These are phyloP conservation scores for Cephalophus harveyi DNA, from an alignment of 2,113 vertebrate species.

Conservation along the genomic window DNA sequence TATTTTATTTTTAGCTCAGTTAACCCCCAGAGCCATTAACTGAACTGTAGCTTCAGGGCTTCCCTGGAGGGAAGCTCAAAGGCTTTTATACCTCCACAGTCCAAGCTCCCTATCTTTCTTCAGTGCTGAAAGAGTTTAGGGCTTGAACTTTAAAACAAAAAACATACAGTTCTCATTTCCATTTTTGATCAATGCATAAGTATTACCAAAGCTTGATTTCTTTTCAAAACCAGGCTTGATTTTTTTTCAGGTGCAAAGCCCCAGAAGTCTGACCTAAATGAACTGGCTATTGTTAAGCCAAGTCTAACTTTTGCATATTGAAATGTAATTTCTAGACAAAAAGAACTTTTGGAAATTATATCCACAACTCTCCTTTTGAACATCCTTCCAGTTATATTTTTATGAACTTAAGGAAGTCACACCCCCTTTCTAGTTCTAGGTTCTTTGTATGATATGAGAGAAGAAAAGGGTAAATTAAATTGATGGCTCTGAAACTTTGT, in stretches of 20 bases:
- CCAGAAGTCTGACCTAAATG: neutral
- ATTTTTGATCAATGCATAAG: neutral
- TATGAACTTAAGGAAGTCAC: neutral
- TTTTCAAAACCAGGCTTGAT: neutral
- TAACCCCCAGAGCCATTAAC: constrained; percentile 49
- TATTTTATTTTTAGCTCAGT: constrained; percentile 68
- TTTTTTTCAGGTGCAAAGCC: neutral
- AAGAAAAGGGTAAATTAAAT: neutral
- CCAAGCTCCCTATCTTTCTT: neutral
- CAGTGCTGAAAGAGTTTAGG: neutral
- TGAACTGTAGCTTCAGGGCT: constrained; percentile 15
- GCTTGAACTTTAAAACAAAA: neutral
- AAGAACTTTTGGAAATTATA: neutral
- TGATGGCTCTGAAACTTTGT: neutral
- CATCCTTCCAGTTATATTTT: neutral
- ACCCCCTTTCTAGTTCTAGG: neutral
- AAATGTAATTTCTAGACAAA: neutral
- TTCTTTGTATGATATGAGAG: neutral
- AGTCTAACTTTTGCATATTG: neutral
- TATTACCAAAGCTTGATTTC: neutral
- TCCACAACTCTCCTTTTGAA: neutral
- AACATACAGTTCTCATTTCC: neutral
- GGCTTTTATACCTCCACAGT: neutral
- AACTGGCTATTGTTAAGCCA: neutral
- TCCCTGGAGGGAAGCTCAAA: constrained; percentile 24